Percentiles rank a stretch among this genome's conserved stretches.
Evolutionary conservation across 2,113 vertebrate genomes (phyloP).

Genomic region (Lagopus leucura): DNA sequence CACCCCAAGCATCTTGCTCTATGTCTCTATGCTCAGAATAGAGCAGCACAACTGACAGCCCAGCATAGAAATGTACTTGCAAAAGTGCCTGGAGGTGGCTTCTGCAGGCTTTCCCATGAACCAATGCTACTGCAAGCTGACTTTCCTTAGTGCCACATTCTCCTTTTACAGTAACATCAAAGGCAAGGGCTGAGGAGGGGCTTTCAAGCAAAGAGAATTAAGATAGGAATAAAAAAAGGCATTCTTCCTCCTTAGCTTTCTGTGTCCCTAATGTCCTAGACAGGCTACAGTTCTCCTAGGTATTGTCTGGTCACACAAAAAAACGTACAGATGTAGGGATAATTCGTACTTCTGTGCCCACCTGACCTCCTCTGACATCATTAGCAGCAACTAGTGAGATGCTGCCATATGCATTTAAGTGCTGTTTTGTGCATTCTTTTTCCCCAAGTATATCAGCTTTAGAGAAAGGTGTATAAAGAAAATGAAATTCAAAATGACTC

Average conservation of each 20-base stretch:
- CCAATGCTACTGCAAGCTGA: not conserved
- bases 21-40: slow-evolving; percentile 47
- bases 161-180: slow-evolving; percentile 6
- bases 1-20: slow-evolving; percentile 55
- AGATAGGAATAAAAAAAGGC: not conserved
- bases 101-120: slow-evolving; percentile 23
- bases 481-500: not conserved
- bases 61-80: not conserved
- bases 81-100: slow-evolving; percentile 50
- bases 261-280: not conserved
- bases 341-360: not conserved
- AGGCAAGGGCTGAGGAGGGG: not conserved
- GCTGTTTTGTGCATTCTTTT: slow-evolving; percentile 33
- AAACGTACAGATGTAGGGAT: not conserved
- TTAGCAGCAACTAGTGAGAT: slow-evolving; percentile 1
- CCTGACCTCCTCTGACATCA: slow-evolving; percentile 33
- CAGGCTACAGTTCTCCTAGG: not conserved
- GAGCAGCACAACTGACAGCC: slow-evolving; percentile 57
- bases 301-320: not conserved
- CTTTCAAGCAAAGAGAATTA: slow-evolving; percentile 3
- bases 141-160: not conserved
- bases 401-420: not conserved
- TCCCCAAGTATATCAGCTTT: slow-evolving; percentile 10
- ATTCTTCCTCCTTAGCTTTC: not conserved
- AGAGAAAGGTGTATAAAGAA: slow-evolving; percentile 32